phyloP scores from a whole-genome alignment of 2,888 invertebrate species.

The Sesia bembeciformis region DNA sequence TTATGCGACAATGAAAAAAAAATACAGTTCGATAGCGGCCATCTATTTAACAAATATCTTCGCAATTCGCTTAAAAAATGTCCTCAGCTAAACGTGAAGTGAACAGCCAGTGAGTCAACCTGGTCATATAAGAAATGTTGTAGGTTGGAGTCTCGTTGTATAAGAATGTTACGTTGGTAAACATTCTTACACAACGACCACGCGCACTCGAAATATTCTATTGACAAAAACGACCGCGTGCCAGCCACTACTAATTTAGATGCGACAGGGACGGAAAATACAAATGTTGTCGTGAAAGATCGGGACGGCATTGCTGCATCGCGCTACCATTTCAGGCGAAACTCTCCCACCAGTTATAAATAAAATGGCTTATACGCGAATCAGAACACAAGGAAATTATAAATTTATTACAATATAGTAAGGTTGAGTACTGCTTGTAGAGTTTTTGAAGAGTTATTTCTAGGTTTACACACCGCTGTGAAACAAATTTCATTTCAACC shows the following conservation, averaged over 20 bases:
- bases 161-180: no score
- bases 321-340: slow-evolving; percentile 60
- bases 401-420: background rate
- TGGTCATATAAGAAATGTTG: no score
- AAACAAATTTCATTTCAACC: slow-evolving; percentile 64
- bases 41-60: no score
- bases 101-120: no score
- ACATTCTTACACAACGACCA: slow-evolving; percentile 5
- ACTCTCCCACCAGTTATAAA: slow-evolving; percentile 14
- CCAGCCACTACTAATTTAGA: slow-evolving; percentile 23
- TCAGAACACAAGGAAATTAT: background rate
- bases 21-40: no score
- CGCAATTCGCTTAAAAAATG: no score
- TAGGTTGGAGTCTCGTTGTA: no score
- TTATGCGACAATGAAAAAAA: no score
- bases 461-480: slow-evolving; percentile 38
- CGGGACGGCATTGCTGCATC: slow-evolving; percentile 39
- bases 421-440: slow-evolving; percentile 9
- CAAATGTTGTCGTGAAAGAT: slow-evolving; percentile 12
- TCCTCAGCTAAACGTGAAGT: no score
- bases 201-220: slow-evolving; percentile 35
- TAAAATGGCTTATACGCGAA: slow-evolving; percentile 18
- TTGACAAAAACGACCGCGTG: slow-evolving; percentile 37
- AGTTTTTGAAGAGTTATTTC: slow-evolving; percentile 34
- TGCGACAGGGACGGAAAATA: slow-evolving; percentile 24